Conservation (phyloP, 1,140 invertebrate genomes). For the Tribolium castaneum region DNA sequence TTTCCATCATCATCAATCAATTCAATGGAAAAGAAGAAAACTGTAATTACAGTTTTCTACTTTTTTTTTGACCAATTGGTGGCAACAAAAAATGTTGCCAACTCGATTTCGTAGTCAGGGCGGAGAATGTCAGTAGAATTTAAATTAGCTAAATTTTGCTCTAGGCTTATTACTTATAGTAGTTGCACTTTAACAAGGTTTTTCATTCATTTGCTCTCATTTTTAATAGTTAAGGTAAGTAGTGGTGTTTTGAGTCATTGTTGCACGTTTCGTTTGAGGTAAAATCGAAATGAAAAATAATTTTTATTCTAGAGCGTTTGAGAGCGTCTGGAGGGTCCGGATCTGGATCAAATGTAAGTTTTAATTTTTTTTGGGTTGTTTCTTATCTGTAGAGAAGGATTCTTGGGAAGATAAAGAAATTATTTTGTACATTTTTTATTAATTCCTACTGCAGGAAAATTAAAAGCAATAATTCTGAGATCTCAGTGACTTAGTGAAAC, state of each 20-base stretch:
- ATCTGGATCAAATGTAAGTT: slow-evolving; percentile 66
- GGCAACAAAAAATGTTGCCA: no score
- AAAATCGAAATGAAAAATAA: neutral
- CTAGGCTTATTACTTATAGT: neutral
- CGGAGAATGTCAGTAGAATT: neutral
- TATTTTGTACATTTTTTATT: no score
- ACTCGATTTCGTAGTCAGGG: no score
- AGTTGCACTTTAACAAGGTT: neutral
- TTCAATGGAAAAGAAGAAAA: no score
- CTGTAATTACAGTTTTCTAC: no score
- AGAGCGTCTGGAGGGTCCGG: slow-evolving; percentile 68
- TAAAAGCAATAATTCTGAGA: no score
- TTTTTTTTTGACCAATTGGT: no score
- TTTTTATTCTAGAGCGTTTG: slow-evolving; percentile 69
- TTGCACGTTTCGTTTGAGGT: neutral
- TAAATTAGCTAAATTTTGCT: neutral
- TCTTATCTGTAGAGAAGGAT: neutral
- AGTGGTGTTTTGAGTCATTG: neutral
- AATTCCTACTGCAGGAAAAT: no score
- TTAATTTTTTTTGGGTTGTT: slow-evolving; percentile 2
- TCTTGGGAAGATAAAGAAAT: no score
- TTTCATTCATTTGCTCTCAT: neutral
- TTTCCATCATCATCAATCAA: neutral
- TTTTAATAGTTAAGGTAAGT: slow-evolving; percentile 6
- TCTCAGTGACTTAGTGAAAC: no score